Percentiles rank a stretch among this genome's conserved stretches.
phyloP scores from a whole-genome alignment of 2,797 vertebrate species.

The Gadopsis bispinosus region DNA sequence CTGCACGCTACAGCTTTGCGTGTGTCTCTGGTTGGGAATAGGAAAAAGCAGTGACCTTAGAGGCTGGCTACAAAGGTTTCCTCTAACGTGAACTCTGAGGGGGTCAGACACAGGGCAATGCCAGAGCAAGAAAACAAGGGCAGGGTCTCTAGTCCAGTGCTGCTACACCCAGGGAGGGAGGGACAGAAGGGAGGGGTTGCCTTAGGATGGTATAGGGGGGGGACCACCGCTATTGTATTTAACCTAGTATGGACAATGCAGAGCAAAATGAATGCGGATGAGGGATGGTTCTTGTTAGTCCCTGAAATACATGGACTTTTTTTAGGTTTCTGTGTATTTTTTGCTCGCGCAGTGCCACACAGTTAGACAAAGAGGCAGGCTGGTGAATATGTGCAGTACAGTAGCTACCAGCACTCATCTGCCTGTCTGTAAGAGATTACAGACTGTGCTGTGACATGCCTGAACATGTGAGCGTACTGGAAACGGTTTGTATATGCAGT shows the following conservation, averaged over 20 bases:
- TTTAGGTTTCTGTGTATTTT: conserved; percentile 12
- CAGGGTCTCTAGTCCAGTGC: conserved; percentile 64
- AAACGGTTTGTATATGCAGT: conserved; percentile 46
- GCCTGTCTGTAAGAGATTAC: conserved; percentile 1
- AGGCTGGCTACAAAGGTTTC: conserved; percentile 75
- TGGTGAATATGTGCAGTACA: conserved; percentile 47
- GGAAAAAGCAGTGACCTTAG: conserved; percentile 79
- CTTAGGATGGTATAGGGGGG: conserved; percentile 42
- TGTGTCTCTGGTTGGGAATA: conserved; percentile 67
- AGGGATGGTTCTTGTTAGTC: conserved; percentile 45
- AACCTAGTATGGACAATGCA: conserved; percentile 45
- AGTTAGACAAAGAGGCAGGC: conserved; percentile 50
- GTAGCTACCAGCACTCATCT: conserved; percentile 44
- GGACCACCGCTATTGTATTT: conserved; percentile 48
- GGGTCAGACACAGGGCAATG: conserved; percentile 80
- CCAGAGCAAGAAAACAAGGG: conserved; percentile 75
- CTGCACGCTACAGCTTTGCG: conserved; percentile 43
- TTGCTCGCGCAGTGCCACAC: conserved; percentile 8
- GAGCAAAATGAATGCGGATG: conserved; percentile 54
- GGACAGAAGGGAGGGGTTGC: conserved; percentile 57
- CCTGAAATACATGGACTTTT: conserved; percentile 46
- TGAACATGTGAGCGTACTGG: conserved; percentile 53
- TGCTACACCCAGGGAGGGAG: conserved; percentile 57
- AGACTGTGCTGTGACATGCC: conserved; percentile 60
- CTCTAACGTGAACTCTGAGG: conserved; percentile 76